These are phyloP conservation scores for Agrilus planipennis DNA, from an alignment of 1,140 invertebrate genomes.

Conservation along the genomic window DNA sequence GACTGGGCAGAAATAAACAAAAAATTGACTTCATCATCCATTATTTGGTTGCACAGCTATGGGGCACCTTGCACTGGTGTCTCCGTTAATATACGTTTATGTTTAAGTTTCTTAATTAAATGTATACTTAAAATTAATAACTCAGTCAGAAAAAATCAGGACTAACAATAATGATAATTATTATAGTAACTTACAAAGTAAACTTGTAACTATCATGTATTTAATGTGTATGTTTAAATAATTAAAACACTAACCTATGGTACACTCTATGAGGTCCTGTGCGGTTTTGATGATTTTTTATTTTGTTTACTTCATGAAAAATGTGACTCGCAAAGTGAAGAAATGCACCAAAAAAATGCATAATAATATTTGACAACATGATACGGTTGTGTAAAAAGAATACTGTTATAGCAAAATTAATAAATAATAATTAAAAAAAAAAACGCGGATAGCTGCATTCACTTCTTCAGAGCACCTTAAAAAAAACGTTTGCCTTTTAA, in stretches of 20 bases:
- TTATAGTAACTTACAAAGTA: too few relatives aligned
- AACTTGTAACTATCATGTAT: constrained; percentile 7
- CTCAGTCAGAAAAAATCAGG: too few relatives aligned
- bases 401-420: too few relatives aligned
- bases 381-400: too few relatives aligned
- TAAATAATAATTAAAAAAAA: neutral
- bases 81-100: neutral
- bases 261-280: constrained; percentile 10
- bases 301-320: too few relatives aligned
- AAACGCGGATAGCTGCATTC: neutral
- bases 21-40: too few relatives aligned
- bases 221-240: constrained; percentile 9
- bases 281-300: constrained; percentile 8
- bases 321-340: neutral
- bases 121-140: constrained; percentile 2
- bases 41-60: too few relatives aligned
- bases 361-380: neutral
- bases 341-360: neutral
- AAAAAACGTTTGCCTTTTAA: too few relatives aligned
- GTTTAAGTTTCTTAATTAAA: neutral
- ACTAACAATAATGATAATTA: too few relatives aligned
- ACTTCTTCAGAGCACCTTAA: neutral
- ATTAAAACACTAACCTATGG: neutral
- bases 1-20: too few relatives aligned
- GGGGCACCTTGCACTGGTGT: too few relatives aligned